These are phyloP conservation scores for Cardiocondyla obscurior DNA, from an alignment of 1,140 invertebrate species.

Conservation along the genomic window DNA sequence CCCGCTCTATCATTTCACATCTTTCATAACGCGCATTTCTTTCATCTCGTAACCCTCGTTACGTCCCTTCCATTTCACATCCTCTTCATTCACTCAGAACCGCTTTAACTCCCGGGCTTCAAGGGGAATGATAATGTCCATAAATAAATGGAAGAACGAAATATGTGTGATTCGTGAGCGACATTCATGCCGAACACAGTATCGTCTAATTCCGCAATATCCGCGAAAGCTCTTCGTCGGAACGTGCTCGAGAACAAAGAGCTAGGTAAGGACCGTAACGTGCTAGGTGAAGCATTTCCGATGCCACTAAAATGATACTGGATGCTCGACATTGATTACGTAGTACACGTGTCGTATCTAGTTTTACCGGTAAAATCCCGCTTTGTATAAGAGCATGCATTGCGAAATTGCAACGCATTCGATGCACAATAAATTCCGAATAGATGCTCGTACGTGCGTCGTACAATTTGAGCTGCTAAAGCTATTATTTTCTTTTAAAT, in stretches of 20 bases:
- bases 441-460: conserved; percentile 5
- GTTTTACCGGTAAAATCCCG: conserved; percentile 53
- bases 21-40: background rate
- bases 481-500: background rate
- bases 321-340: conserved; percentile 81
- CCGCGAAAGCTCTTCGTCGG: background rate
- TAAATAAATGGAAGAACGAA: conserved; percentile 20
- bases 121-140: background rate
- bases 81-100: background rate
- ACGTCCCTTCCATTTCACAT: background rate
- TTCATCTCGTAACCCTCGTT: background rate
- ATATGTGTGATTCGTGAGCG: background rate
- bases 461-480: conserved; percentile 26
- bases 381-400: conserved; percentile 53
- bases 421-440: conserved; percentile 6
- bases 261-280: conserved; percentile 73
- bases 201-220: conserved; percentile 10
- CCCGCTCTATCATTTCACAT: background rate
- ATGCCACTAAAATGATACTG: conserved; percentile 67
- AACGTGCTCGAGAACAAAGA: conserved; percentile 78
- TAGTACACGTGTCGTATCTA: conserved; percentile 78
- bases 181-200: background rate
- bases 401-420: conserved; percentile 30
- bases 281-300: conserved; percentile 61
- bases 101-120: background rate